A percentile compares a stretch with the other conserved stretches of the same genome.
Conservation (phyloP, 92 coral and sea anemone species). For the Bergia puertoricense region DNA sequence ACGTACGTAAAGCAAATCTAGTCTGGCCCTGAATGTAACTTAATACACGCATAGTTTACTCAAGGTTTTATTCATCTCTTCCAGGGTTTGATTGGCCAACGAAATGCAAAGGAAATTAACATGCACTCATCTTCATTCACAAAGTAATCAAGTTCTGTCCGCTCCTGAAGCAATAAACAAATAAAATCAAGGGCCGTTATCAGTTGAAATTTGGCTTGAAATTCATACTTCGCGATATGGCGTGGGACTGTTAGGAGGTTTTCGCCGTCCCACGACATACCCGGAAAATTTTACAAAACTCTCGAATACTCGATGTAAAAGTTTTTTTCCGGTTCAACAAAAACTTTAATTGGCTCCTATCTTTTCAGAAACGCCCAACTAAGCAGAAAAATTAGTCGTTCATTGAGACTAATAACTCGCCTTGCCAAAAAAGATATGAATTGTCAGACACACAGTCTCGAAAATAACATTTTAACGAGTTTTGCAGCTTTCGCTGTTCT, state of each 20-base stretch:
- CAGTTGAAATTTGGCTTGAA: constrained; percentile 19
- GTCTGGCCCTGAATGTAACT: constrained; percentile 20
- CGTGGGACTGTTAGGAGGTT: background rate
- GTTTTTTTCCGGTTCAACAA: constrained; percentile 16
- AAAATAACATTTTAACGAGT: constrained; percentile 33
- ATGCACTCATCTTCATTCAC: constrained; percentile 32
- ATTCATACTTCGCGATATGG: background rate
- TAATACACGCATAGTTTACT: constrained; percentile 16
- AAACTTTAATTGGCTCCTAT: constrained; percentile 29
- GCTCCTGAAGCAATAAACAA: constrained; percentile 23
- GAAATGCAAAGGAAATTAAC: constrained; percentile 35
- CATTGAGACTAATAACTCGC: constrained; percentile 18
- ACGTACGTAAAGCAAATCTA: background rate
- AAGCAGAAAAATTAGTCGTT: background rate
- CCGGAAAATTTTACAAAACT: background rate
- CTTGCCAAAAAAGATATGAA: constrained; percentile 14
- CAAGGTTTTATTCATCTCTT: constrained; percentile 15
- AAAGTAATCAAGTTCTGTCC: constrained; percentile 25
- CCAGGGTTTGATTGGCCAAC: constrained; percentile 28
- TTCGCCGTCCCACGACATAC: background rate
- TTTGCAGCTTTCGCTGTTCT: constrained; percentile 19
- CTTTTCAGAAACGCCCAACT: constrained; percentile 1
- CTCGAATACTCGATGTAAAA: background rate
- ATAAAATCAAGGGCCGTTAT: constrained; percentile 28
- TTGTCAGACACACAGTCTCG: constrained; percentile 17